These are phyloP conservation scores for Lithophane ornitopus DNA, from an alignment of 2,888 invertebrate species.

Conservation along the genomic window DNA sequence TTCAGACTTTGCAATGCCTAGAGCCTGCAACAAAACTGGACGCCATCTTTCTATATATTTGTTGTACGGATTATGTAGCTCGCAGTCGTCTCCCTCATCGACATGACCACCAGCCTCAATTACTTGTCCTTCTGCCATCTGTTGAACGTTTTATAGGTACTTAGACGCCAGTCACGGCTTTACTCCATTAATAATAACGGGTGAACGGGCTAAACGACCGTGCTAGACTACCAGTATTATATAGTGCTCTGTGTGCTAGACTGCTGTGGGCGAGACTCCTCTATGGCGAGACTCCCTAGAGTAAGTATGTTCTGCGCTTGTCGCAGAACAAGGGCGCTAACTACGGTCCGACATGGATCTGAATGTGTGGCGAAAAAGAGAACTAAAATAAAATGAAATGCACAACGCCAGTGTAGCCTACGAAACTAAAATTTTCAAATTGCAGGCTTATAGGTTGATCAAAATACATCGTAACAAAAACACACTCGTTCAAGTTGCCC, in stretches of 20 bases:
- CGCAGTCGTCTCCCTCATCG: neutral
- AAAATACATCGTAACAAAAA: no score
- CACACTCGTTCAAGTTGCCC: no score
- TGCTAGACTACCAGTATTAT: no score
- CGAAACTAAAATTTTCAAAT: neutral
- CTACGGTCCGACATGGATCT: neutral
- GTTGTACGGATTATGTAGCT: neutral
- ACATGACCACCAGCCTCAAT: neutral
- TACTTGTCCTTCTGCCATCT: slow-evolving; percentile 17
- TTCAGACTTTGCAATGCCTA: neutral
- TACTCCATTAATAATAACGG: neutral
- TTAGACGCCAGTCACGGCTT: neutral
- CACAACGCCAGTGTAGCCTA: no score
- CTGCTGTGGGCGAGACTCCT: neutral
- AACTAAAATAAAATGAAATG: neutral
- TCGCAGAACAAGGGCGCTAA: neutral
- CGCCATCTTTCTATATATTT: slow-evolving; percentile 13
- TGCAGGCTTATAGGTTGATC: no score
- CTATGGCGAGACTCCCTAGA: no score
- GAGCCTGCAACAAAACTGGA: slow-evolving; percentile 3
- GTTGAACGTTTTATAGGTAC: neutral
- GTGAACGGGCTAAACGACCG: neutral
- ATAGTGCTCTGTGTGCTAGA: no score
- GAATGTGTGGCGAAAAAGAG: neutral
- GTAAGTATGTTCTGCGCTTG: no score